Evolutionary conservation across 2,113 vertebrate species (phyloP).

Genomic region (Scalopus aquaticus): DNA sequence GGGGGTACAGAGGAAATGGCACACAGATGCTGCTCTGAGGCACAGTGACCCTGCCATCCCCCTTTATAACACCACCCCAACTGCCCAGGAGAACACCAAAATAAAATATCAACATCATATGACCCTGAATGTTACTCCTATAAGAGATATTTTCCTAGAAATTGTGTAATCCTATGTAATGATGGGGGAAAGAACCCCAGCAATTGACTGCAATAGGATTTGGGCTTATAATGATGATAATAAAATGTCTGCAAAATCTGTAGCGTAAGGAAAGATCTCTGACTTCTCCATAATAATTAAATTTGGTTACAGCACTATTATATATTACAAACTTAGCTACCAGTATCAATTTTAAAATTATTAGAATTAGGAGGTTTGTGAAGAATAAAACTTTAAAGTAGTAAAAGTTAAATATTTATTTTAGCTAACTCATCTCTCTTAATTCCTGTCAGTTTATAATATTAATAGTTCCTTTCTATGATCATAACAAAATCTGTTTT

Average conservation of each 20-base stretch:
- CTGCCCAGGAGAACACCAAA: neutral
- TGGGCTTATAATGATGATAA: neutral
- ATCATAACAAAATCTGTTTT: slow-evolving; percentile 30
- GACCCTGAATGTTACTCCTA: neutral
- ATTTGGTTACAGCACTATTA: neutral
- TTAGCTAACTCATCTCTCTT: neutral
- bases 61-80: neutral
- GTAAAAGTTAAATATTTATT: slow-evolving; percentile 36
- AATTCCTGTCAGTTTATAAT: slow-evolving; percentile 39
- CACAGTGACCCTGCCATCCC: neutral
- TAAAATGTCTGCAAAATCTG: neutral
- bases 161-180: neutral
- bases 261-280: neutral
- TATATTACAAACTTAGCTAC: slow-evolving; percentile 20
- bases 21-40: neutral
- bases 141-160: neutral
- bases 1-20: neutral
- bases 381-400: slow-evolving; percentile 15
- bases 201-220: neutral
- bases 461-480: slow-evolving; percentile 10
- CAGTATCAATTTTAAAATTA: slow-evolving; percentile 20
- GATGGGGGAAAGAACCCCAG: neutral
- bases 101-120: slow-evolving; percentile 13
- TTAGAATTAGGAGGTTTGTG: neutral
- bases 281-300: neutral